Percentiles rank a stretch among this genome's conserved stretches.
Evolutionary conservation across 2,888 invertebrate species (phyloP).

Genomic region (Plusia festucae): DNA sequence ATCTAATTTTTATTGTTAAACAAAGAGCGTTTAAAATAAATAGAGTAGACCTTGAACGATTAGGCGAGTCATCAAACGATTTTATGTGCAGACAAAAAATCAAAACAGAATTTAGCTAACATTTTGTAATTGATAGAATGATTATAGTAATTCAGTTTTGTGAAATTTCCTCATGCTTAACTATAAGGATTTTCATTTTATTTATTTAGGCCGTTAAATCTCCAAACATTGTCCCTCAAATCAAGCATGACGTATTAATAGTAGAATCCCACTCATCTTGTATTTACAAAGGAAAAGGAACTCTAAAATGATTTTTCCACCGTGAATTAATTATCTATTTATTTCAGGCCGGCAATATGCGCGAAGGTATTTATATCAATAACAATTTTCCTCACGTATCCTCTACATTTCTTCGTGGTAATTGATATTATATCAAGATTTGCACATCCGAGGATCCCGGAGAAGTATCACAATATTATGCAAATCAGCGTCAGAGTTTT

Average conservation of each 20-base stretch:
- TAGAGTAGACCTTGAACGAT: background rate
- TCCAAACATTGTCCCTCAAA: too few species aligned
- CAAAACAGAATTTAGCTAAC: too few species aligned
- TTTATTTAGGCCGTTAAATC: too few species aligned
- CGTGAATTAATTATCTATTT: background rate
- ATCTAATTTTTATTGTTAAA: background rate
- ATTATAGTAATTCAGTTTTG: too few species aligned
- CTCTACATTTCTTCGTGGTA: constrained; percentile 98
- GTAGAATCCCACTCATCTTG: too few species aligned
- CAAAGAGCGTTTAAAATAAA: constrained; percentile 4
- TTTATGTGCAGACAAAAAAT: background rate
- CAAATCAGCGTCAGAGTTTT: constrained; percentile 72
- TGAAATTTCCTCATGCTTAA: too few species aligned
- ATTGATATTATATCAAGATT: constrained; percentile 95
- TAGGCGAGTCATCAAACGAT: background rate
- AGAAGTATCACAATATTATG: constrained; percentile 67
- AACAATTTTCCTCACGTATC: constrained; percentile 97
- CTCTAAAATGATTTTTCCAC: too few species aligned
- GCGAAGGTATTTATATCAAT: constrained; percentile 95
- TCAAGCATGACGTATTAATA: too few species aligned
- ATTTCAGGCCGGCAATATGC: constrained; percentile 92
- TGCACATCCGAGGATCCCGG: constrained; percentile 91
- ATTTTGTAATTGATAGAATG: too few species aligned
- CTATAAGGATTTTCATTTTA: too few species aligned
- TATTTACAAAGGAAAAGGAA: too few species aligned